Percentiles rank a stretch among this genome's conserved stretches.
phyloP scores from a whole-genome alignment of 2,888 invertebrate genomes.

The Mamestra brassicae region DNA sequence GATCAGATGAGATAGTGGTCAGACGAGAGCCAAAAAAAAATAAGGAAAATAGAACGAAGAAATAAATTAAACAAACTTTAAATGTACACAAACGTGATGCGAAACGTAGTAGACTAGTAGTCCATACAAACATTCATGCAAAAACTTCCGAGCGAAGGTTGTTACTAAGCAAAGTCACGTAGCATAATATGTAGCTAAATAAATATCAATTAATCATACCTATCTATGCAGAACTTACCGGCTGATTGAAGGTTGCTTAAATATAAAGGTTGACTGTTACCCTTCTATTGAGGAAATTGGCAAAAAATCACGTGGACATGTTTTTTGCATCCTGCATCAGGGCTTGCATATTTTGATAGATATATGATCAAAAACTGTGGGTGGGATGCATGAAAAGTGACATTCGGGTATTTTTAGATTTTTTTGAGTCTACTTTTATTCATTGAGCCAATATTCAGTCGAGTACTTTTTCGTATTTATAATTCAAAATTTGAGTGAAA shows the following conservation, averaged over 20 bases:
- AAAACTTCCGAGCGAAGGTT: constrained; percentile 8
- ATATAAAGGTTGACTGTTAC: constrained; percentile 9
- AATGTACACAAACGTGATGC: background rate
- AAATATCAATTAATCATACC: constrained; percentile 15
- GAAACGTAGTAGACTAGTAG: background rate
- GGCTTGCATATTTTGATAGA: background rate
- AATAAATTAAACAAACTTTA: background rate
- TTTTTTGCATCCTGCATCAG: background rate
- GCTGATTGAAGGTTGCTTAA: constrained; percentile 1
- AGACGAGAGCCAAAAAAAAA: too few species aligned
- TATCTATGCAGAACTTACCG: background rate
- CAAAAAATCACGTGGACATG: background rate
- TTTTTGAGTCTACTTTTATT: background rate
- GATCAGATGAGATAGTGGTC: too few species aligned
- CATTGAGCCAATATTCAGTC: background rate
- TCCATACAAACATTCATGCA: constrained; percentile 8
- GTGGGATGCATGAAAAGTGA: background rate
- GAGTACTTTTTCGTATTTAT: background rate
- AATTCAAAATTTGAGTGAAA: background rate
- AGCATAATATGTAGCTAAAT: background rate
- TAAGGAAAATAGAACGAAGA: background rate
- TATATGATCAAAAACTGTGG: background rate
- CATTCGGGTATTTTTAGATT: background rate
- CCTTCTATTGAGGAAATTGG: constrained; percentile 1
- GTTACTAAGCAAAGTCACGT: constrained; percentile 18